Base-by-base conservation (phyloP, 2,888 invertebrate species). In the Andrena chrysosceles region DNA sequence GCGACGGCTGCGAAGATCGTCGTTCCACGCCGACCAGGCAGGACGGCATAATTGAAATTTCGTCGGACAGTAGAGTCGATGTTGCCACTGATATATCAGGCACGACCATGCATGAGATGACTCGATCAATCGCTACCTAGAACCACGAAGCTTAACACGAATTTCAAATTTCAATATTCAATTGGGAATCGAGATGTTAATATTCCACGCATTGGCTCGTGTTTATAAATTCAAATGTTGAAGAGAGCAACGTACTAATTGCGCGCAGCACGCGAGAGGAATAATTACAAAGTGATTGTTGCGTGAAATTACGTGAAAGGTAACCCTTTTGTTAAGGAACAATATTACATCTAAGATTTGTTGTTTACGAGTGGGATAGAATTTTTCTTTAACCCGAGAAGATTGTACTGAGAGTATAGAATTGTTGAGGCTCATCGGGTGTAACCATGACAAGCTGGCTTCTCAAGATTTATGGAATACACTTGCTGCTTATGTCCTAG, bases 1-100 rank as follows among this genome's bases (percentile, higher is more conserved):
- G 70, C 68, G 73, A 82, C 1, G 62, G 63, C 54, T 79, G 77
- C 49, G 48, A 71, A 8, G 73, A 67, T 20, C 6, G 7, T 13
- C 20, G 26, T 64, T 20, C 20, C 13, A 1, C 20, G 1, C n/a
- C 66, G 20, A 62, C 5, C 8, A 78, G 26, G 35, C 35, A 1
- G 3, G 42, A 29, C 10, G 76, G 66, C 52, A 42, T 82, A 49
- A 72, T 77, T 26, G 77, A 84, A 20, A 49, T 67, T 20, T 29
- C 54, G 0, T 2, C 26, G n/a, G 20, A 31, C 8, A 76, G 78
- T 23, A 69, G 31, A 56, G 31, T 81, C 5, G 78, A 60, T 5
- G 73, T 73, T 16, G 78, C 75, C n/a, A 84, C 85, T n/a, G 81
- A 75, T 7, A 56, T 68, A 31, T 75, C 77, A 8, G 66, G 8